phyloP scores from a whole-genome alignment of 2,888 invertebrate species.

The Philereme vetulata region DNA sequence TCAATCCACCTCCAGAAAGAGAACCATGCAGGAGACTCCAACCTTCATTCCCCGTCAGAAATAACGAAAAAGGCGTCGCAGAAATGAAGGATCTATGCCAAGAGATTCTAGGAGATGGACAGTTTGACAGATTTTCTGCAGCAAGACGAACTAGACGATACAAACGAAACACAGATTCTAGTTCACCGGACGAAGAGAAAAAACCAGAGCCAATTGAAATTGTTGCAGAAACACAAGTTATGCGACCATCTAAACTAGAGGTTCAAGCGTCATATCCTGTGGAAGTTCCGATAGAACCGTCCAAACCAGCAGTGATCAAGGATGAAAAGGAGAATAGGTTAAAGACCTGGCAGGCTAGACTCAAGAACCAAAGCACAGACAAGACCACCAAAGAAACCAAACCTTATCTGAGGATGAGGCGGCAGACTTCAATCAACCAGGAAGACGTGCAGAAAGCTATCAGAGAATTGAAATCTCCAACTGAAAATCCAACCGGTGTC shows the following conservation, averaged over 20 bases:
- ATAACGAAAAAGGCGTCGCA: slow-evolving; percentile 60
- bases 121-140: slow-evolving; percentile 93
- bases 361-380: slow-evolving; percentile 83
- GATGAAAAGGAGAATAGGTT: slow-evolving; percentile 85
- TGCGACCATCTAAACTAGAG: slow-evolving; percentile 78
- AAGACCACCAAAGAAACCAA: slow-evolving; percentile 76
- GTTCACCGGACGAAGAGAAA: slow-evolving; percentile 83
- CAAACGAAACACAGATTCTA: slow-evolving; percentile 85
- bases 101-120: slow-evolving; percentile 88
- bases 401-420: slow-evolving; percentile 81
- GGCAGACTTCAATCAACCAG: slow-evolving; percentile 88
- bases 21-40: slow-evolving; percentile 84
- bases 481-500: slow-evolving; percentile 84
- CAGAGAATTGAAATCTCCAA: slow-evolving; percentile 85
- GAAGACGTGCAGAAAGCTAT: slow-evolving; percentile 88
- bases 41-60: slow-evolving; percentile 56
- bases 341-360: slow-evolving; percentile 88
- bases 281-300: slow-evolving; percentile 61
- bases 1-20: slow-evolving; percentile 85
- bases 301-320: slow-evolving; percentile 65
- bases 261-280: slow-evolving; percentile 81
- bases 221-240: slow-evolving; percentile 81
- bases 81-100: slow-evolving; percentile 77
- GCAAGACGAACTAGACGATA: slow-evolving; percentile 92
- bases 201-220: slow-evolving; percentile 73